Evolutionary conservation across 2,888 invertebrate species (phyloP).

Genomic region (Xestia c-nigrum): DNA sequence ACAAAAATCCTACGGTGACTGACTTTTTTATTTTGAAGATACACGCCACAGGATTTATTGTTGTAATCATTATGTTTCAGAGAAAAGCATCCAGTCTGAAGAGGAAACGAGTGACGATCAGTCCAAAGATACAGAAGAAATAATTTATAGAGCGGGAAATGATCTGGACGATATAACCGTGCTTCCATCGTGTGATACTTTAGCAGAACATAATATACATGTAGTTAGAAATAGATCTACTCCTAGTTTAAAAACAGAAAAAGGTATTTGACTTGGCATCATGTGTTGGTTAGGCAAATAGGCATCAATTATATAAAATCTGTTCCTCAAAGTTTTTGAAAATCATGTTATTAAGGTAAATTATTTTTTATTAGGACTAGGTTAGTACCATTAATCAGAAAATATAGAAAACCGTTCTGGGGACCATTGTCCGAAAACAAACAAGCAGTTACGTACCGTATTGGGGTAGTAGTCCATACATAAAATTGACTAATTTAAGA

Average conservation of each 20-base stretch:
- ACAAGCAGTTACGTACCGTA: conserved; percentile 10
- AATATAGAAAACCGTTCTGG: not conserved
- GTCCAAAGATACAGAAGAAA: conserved; percentile 62
- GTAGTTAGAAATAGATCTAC: conserved; percentile 82
- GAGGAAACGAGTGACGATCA: conserved; percentile 62
- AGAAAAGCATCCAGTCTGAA: conserved; percentile 75
- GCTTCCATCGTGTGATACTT: conserved; percentile 85
- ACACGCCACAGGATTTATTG: not conserved
- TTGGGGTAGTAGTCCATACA: not conserved
- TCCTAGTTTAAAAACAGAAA: conserved; percentile 71
- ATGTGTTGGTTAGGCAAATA: conserved; percentile 24
- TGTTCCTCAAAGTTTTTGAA: not conserved
- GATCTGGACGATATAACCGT: conserved; percentile 74
- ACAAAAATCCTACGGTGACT: not conserved
- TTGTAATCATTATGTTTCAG: conserved; percentile 69
- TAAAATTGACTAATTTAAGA: not conserved
- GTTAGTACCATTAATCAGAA: not conserved
- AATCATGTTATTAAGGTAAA: conserved; percentile 24
- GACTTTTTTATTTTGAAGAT: not conserved
- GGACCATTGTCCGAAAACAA: not conserved
- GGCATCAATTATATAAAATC: conserved; percentile 1
- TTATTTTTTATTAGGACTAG: conserved; percentile 9
- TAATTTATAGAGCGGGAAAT: conserved; percentile 68
- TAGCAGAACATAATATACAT: conserved; percentile 77
- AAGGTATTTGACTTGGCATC: conserved; percentile 69